These are phyloP conservation scores for Sylvia atricapilla DNA, from an alignment of 2,113 vertebrate genomes.

Conservation along the genomic window DNA sequence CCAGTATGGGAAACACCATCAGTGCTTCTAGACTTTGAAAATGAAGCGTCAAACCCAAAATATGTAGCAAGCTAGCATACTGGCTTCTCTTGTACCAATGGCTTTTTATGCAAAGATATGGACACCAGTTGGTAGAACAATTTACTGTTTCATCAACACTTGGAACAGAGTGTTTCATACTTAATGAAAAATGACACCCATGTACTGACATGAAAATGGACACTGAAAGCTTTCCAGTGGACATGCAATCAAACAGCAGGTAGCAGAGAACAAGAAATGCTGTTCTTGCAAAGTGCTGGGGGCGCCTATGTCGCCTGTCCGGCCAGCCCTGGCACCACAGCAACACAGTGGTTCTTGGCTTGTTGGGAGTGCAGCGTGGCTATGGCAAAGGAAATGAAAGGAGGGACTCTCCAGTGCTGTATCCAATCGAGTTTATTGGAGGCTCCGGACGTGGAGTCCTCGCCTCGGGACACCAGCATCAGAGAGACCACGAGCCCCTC, in stretches of 20 bases:
- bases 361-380: too few species aligned
- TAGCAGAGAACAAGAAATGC: not conserved
- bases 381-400: too few species aligned
- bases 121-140: not conserved
- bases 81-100: not conserved
- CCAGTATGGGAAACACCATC: not conserved
- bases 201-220: slow-evolving; percentile 17
- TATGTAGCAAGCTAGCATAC: not conserved
- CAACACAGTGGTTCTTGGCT: too few species aligned
- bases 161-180: not conserved
- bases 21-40: not conserved
- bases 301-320: too few species aligned
- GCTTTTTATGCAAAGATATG: not conserved
- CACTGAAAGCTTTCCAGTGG: not conserved
- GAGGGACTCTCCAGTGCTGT: too few species aligned
- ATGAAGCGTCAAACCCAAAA: not conserved
- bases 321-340: too few species aligned
- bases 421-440: too few species aligned
- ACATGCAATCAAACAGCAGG: slow-evolving; percentile 41
- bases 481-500: too few species aligned
- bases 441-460: too few species aligned
- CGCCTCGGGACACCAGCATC: too few species aligned
- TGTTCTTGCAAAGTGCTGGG: not conserved
- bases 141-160: not conserved
- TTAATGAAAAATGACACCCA: not conserved